Evolutionary conservation across 2,113 vertebrate genomes (phyloP), one percentile per base, ranked within the genome.

Genomic region (Pluvialis apricaria): DNA sequence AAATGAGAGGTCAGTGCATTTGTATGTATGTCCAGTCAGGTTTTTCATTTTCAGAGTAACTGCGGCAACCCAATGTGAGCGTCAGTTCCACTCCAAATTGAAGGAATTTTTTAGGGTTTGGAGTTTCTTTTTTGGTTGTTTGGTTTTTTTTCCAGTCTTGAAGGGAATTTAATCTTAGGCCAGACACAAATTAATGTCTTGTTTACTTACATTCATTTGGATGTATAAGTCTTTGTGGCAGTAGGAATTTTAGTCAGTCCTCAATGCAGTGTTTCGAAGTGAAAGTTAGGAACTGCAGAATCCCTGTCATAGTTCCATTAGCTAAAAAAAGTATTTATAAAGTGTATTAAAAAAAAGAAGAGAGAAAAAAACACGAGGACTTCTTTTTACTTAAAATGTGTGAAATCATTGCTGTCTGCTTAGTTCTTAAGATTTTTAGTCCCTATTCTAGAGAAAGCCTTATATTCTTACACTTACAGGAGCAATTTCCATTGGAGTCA

Each of bases 21-120:
- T 54, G 22, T 42, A 9, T 15, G 0, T 12, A 1, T 15, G 11
- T 51, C 26, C n/a, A 20, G 22, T 20, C 22, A 9, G 21, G 10
- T 40, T 72, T 88, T 57, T 36, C 2, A 17, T 75, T 45, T 71
- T 28, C 69, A 34, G 21, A 29, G 29, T 16, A 49, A 40, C 14
- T 36, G 8, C 14, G 45, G 40, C 40, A 61, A 40, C 15, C 9
- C 28, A 9, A 4, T 24, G 19, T 20, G 14, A 60, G 4, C 29
- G 4, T 28, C 38, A 21, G 24, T 52, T 83, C 36, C 16, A 3
- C 38, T 58, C 29, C 13, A n/a, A 36, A n/a, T 9, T 29, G 42
- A 57, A 73, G 51, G 20, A 49, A 38, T 24, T 20, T 26, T 65
- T 70, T 36, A 25, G 19, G 3, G 2, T 77, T 75, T 82, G 25